Conservation (phyloP, 2,888 invertebrate species). For the Nephrocerus scutellatus region DNA sequence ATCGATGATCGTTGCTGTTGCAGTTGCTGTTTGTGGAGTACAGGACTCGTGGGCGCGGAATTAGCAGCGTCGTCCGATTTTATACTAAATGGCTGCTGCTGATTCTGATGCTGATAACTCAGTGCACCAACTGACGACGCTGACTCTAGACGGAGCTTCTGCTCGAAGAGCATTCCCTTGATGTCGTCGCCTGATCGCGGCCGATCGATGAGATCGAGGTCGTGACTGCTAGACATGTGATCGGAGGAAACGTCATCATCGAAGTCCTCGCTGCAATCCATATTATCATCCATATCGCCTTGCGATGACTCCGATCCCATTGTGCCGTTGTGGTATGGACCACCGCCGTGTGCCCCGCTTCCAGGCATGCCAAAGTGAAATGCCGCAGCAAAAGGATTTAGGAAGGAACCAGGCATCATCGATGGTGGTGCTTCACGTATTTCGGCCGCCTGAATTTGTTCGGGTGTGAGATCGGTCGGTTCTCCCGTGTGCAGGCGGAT, state of each 20-base stretch:
- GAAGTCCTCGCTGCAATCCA: conserved; percentile 46
- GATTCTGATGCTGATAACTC: conserved; percentile 30
- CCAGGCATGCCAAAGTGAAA: conserved; percentile 45
- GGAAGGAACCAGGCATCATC: conserved; percentile 46
- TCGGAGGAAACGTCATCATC: conserved; percentile 44
- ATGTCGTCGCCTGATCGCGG: conserved; percentile 44
- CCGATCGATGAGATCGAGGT: conserved; percentile 34
- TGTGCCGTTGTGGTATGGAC: conserved; percentile 36
- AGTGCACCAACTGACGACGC: conserved; percentile 34
- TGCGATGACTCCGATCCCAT: conserved; percentile 46
- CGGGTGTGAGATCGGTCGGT: conserved; percentile 75
- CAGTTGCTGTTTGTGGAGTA: conserved; percentile 23
- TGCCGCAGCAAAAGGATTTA: conserved; percentile 45
- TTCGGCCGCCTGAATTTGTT: conserved; percentile 82
- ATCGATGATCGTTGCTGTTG: conserved; percentile 26
- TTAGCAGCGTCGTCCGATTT: conserved; percentile 31
- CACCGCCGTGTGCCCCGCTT: conserved; percentile 24
- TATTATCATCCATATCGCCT: conserved; percentile 45
- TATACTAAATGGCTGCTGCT: too few relatives aligned
- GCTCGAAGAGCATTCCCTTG: conserved; percentile 43
- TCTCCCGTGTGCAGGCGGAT: conserved; percentile 89
- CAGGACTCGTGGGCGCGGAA: conserved; percentile 41
- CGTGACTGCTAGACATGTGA: conserved; percentile 42
- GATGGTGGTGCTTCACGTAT: conserved; percentile 68
- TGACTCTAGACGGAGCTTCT: conserved; percentile 43